phyloP scores from a whole-genome alignment of 2,888 invertebrate genomes.

The Cosmorhoe ocellata region DNA sequence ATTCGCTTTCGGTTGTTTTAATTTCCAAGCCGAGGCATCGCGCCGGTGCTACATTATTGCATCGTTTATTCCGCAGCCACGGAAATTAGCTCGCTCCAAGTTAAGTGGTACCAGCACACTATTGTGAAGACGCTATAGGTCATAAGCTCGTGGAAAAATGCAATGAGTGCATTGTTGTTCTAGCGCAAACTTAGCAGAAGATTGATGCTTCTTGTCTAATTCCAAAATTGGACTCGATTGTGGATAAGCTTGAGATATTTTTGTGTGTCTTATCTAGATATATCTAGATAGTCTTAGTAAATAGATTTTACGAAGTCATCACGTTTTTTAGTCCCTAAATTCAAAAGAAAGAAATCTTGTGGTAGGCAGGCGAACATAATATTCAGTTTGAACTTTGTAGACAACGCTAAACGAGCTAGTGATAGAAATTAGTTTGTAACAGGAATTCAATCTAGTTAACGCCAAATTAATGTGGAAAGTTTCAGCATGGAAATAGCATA shows the following conservation, averaged over 20 bases:
- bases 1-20: neutral
- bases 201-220: too few relatives aligned
- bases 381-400: neutral
- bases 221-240: too few relatives aligned
- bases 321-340: too few relatives aligned
- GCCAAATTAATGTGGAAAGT: slow-evolving; percentile 21
- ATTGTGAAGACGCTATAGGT: slow-evolving; percentile 18
- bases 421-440: neutral
- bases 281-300: too few relatives aligned
- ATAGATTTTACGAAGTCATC: too few relatives aligned
- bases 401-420: slow-evolving; percentile 1
- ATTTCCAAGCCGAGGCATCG: neutral
- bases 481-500: slow-evolving; percentile 16
- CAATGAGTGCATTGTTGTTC: neutral
- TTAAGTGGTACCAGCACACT: slow-evolving; percentile 14
- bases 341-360: too few relatives aligned
- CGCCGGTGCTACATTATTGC: neutral
- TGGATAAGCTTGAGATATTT: too few relatives aligned
- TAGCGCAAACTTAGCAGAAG: too few relatives aligned
- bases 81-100: slow-evolving; percentile 26
- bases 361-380: neutral
- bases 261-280: too few relatives aligned
- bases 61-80: slow-evolving; percentile 22
- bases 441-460: slow-evolving; percentile 3
- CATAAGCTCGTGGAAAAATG: slow-evolving; percentile 9